phyloP scores from a whole-genome alignment of 37 sponge, comb jelly and placozoan genomes.

The Ianthella basta region DNA sequence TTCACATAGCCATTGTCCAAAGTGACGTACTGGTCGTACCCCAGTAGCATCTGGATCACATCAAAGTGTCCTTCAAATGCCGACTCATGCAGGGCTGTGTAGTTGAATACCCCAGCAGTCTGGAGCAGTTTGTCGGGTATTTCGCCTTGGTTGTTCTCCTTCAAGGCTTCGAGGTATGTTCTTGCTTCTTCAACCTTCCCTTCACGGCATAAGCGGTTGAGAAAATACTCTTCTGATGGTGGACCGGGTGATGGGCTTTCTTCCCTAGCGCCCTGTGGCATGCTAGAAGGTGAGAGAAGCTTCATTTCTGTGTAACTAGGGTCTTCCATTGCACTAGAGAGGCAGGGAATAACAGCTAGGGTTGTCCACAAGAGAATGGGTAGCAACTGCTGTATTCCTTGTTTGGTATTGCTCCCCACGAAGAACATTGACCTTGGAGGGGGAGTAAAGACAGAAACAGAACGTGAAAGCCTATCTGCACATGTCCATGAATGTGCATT shows the following conservation, averaged over 20 bases:
- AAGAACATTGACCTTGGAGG: too few relatives aligned
- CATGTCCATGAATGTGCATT: too few relatives aligned
- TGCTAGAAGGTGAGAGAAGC: too few relatives aligned
- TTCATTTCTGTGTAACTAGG: too few relatives aligned
- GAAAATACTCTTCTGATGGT: slow-evolving; percentile 13
- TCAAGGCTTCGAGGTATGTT: not conserved
- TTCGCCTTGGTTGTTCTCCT: not conserved
- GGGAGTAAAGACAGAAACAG: too few relatives aligned
- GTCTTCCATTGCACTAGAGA: too few relatives aligned
- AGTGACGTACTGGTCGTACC: not conserved
- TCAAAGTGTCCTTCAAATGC: slow-evolving; percentile 58
- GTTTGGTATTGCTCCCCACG: too few relatives aligned
- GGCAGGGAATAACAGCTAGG: too few relatives aligned
- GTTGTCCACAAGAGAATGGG: too few relatives aligned
- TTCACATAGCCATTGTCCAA: slow-evolving; percentile 57
- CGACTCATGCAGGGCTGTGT: slow-evolving; percentile 88
- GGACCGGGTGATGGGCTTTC: not conserved
- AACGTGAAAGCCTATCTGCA: too few relatives aligned
- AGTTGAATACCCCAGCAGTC: slow-evolving; percentile 79
- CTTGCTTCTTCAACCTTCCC: not conserved
- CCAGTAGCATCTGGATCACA: slow-evolving; percentile 59
- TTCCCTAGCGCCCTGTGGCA: too few relatives aligned
- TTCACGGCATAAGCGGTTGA: not conserved
- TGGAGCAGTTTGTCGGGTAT: slow-evolving; percentile 45
- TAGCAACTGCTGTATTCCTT: too few relatives aligned